Evolutionary conservation across 2,113 vertebrate species (phyloP).

Genomic region (Colius striatus): DNA sequence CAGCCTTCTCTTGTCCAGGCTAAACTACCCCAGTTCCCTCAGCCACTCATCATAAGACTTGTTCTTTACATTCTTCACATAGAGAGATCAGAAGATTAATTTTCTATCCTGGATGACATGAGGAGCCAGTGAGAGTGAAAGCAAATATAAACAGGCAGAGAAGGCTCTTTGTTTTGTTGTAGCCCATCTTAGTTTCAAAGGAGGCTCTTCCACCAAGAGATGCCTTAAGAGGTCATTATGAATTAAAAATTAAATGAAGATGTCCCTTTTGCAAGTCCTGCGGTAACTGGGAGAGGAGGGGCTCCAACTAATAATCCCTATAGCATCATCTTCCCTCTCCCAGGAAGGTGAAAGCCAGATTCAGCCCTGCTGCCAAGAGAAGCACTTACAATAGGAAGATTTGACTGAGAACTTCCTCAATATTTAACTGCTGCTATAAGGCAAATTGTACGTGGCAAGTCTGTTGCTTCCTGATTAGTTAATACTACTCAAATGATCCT

Average conservation of each 20-base stretch:
- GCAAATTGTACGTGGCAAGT: background rate
- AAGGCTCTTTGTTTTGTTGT: background rate
- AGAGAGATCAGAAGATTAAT: slow-evolving; percentile 64
- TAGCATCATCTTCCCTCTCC: background rate
- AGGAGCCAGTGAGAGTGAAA: slow-evolving; percentile 40
- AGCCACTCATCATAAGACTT: no score
- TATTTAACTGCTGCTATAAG: background rate
- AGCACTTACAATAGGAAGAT: background rate
- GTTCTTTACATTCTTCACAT: no score
- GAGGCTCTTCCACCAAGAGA: background rate
- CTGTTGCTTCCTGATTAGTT: background rate
- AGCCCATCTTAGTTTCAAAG: background rate
- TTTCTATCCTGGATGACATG: slow-evolving; percentile 31
- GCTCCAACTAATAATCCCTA: background rate
- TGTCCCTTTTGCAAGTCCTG: background rate
- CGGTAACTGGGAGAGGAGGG: background rate
- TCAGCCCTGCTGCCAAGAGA: background rate
- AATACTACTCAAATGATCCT: background rate
- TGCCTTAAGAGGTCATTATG: background rate
- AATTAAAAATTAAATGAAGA: background rate
- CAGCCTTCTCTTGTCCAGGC: no score
- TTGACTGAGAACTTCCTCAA: background rate
- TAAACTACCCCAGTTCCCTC: no score
- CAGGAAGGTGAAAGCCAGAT: background rate
- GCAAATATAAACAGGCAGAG: slow-evolving; percentile 37